Conservation (phyloP, 2,797 vertebrate genomes). For the Chloroceryle amazona region DNA sequence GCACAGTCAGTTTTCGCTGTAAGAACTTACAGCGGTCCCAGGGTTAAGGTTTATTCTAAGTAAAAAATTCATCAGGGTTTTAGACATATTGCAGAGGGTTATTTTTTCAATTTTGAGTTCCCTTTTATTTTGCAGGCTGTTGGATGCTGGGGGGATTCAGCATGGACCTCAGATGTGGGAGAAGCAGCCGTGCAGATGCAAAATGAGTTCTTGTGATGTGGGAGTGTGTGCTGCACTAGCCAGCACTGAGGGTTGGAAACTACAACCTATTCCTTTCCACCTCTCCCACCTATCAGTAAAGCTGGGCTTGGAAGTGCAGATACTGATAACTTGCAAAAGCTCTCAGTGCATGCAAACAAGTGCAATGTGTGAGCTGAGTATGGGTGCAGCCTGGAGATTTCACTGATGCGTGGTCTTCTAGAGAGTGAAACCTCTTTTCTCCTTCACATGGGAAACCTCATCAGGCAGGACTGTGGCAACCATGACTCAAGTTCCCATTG, state of each 20-base stretch:
- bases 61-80: not conserved
- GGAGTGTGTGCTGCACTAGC: not conserved
- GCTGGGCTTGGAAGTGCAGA: not conserved
- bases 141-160: not conserved
- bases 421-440: not conserved
- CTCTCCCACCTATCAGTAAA: not conserved
- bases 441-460: accelerated
- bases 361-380: accelerated
- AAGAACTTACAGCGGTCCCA: not conserved
- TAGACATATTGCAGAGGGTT: not conserved
- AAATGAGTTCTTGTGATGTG: not conserved
- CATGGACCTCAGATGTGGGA: not conserved
- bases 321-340: not conserved
- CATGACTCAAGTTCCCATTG: accelerated
- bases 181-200: not conserved
- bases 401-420: not conserved
- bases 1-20: not conserved
- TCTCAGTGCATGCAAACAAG: accelerated
- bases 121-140: not conserved
- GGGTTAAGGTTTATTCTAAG: not conserved
- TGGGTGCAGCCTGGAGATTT: not conserved
- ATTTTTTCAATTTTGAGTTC: not conserved
- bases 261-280: not conserved
- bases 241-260: not conserved
- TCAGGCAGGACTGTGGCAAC: not conserved